Percentiles rank a stretch among this genome's conserved stretches.
phyloP scores from a whole-genome alignment of 2,888 invertebrate genomes.

The Hyposoter dolosus region DNA sequence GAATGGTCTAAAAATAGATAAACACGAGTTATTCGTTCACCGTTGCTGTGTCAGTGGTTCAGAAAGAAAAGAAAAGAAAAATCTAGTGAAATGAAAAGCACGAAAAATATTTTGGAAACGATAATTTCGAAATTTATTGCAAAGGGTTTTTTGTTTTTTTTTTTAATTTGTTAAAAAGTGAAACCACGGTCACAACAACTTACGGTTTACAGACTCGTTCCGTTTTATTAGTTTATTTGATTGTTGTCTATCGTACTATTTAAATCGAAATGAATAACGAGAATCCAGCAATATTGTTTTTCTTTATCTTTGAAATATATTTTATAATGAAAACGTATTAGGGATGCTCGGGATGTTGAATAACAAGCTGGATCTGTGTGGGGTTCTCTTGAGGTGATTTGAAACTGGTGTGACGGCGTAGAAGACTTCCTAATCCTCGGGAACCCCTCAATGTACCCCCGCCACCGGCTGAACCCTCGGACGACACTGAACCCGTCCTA shows the following conservation, averaged over 20 bases:
- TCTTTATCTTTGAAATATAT: constrained; percentile 1
- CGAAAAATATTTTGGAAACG: not conserved
- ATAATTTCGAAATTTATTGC: not conserved
- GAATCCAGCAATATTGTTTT: constrained; percentile 6
- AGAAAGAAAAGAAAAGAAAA: not conserved
- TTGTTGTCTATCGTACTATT: constrained; percentile 24
- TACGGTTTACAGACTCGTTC: constrained; percentile 37
- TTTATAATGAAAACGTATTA: constrained; percentile 74
- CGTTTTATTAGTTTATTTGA: not conserved
- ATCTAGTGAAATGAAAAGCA: not conserved
- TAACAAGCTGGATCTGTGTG: constrained; percentile 84
- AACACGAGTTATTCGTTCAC: constrained; percentile 16
- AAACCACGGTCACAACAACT: constrained; percentile 59
- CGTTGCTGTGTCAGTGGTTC: constrained; percentile 59
- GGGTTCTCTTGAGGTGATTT: constrained; percentile 85
- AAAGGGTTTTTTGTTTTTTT: not conserved
- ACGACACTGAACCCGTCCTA: constrained; percentile 85
- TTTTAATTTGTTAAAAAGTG: not conserved
- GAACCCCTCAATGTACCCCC: constrained; percentile 84
- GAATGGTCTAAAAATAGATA: constrained; percentile 46
- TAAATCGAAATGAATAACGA: constrained; percentile 11
- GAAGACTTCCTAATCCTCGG: constrained; percentile 84
- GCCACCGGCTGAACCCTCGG: constrained; percentile 84
- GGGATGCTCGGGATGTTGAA: constrained; percentile 84
- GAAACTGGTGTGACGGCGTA: constrained; percentile 85